These are phyloP conservation scores for Cryptotis parvus DNA, from an alignment of 2,113 vertebrate species.

Conservation along the genomic window DNA sequence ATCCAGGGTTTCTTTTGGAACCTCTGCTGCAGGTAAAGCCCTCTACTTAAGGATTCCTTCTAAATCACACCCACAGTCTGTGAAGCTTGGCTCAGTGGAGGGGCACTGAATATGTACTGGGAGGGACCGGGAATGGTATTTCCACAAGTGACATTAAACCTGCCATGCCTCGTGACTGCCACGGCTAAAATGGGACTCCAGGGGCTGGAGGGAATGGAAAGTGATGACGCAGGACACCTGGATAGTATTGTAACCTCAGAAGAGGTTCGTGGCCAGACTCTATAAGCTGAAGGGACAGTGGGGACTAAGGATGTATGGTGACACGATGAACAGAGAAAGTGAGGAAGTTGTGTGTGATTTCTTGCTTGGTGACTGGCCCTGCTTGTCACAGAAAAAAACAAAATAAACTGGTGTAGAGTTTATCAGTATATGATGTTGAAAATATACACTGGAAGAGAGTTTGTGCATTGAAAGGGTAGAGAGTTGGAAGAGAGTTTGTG, in stretches of 20 bases:
- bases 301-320: neutral
- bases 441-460: neutral
- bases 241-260: neutral
- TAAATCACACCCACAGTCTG: neutral
- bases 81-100: neutral
- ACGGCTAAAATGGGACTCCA: slow-evolving; percentile 61
- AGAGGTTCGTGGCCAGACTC: neutral
- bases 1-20: neutral
- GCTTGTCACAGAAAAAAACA: neutral
- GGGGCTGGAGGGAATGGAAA: slow-evolving; percentile 58
- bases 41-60: neutral
- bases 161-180: slow-evolving; percentile 4
- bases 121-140: neutral
- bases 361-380: neutral
- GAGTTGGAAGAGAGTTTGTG: neutral
- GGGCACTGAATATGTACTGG: neutral
- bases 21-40: neutral
- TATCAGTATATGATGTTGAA: neutral
- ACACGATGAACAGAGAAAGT: neutral
- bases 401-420: neutral
- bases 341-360: neutral
- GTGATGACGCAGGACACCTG: slow-evolving; percentile 8
- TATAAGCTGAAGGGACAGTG: neutral
- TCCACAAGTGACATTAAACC: slow-evolving; percentile 36
- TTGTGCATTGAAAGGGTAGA: neutral